Percentiles rank a stretch among this genome's conserved stretches.
These are phyloP conservation scores for Brachystomella parvula DNA, from an alignment of 1,140 invertebrate genomes.

Conservation along the genomic window DNA sequence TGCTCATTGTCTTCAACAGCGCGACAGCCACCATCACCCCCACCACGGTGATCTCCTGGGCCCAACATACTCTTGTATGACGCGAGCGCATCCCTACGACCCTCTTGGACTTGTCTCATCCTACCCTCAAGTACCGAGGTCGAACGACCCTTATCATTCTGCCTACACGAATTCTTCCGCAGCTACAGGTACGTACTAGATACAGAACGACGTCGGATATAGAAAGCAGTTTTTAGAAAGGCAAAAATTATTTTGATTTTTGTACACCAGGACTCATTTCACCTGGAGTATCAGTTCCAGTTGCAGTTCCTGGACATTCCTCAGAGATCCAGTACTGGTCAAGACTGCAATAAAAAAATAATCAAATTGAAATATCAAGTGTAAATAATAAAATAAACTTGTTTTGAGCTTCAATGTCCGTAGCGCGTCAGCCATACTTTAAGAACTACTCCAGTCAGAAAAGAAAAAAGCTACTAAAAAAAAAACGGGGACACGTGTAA, in stretches of 20 bases:
- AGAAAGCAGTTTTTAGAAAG: no score
- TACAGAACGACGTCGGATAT: no score
- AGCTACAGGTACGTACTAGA: slow-evolving; percentile 18
- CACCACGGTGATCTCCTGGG: slow-evolving; percentile 41
- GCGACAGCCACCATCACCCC: slow-evolving; percentile 46
- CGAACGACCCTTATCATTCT: slow-evolving; percentile 51
- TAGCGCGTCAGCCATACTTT: no score
- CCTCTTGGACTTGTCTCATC: slow-evolving; percentile 56
- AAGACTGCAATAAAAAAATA: slow-evolving; percentile 58
- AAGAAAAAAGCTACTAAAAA: no score
- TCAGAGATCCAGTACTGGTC: slow-evolving; percentile 62
- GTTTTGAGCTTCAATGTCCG: no score
- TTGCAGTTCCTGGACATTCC: slow-evolving; percentile 58
- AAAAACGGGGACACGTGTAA: no score
- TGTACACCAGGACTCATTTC: slow-evolving; percentile 61
- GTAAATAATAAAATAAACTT: no score
- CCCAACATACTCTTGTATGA: slow-evolving; percentile 56
- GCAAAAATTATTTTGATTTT: no score
- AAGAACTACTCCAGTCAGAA: no score
- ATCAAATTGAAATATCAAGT: no score
- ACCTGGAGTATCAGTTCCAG: slow-evolving; percentile 60
- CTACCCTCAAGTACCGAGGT: slow-evolving; percentile 56
- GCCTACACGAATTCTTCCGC: slow-evolving; percentile 41
- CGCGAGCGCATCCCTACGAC: slow-evolving; percentile 54
- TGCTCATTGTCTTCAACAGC: slow-evolving; percentile 57